Percentiles rank a stretch among this genome's conserved stretches.
Conservation (phyloP, 2,888 invertebrate genomes). For the Sipunculus nudus region DNA sequence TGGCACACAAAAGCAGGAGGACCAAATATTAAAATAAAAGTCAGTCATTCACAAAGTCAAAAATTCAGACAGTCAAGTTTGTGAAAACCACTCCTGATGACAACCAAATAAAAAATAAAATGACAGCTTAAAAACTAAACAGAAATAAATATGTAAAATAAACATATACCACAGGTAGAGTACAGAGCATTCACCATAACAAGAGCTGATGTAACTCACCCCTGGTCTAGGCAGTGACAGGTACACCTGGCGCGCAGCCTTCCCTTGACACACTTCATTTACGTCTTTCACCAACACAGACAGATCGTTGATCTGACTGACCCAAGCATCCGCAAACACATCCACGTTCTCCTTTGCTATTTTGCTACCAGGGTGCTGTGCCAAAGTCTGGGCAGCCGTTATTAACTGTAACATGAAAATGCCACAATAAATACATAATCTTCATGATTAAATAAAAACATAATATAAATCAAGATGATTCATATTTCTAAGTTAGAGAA, state of each 20-base stretch:
- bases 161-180: not conserved
- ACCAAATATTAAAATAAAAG: too few relatives aligned
- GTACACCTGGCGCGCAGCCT: slow-evolving; percentile 81
- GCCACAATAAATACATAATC: too few relatives aligned
- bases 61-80: too few relatives aligned
- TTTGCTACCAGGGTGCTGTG: slow-evolving; percentile 90
- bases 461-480: too few relatives aligned
- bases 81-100: too few relatives aligned
- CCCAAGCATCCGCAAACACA: slow-evolving; percentile 75
- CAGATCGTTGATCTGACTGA: slow-evolving; percentile 91
- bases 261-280: slow-evolving; percentile 77
- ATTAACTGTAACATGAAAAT: slow-evolving; percentile 72
- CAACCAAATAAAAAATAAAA: too few relatives aligned
- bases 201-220: slow-evolving; percentile 70
- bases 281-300: slow-evolving; percentile 89
- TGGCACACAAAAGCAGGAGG: too few relatives aligned
- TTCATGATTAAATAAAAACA: too few relatives aligned
- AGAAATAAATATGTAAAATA: not conserved
- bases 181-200: not conserved
- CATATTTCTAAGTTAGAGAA: too few relatives aligned
- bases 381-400: slow-evolving; percentile 90
- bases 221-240: slow-evolving; percentile 95
- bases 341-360: slow-evolving; percentile 97
- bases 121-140: too few relatives aligned
- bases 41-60: too few relatives aligned